Base-by-base conservation (phyloP, 2,888 invertebrate species). In the Agapostemon virescens region DNA sequence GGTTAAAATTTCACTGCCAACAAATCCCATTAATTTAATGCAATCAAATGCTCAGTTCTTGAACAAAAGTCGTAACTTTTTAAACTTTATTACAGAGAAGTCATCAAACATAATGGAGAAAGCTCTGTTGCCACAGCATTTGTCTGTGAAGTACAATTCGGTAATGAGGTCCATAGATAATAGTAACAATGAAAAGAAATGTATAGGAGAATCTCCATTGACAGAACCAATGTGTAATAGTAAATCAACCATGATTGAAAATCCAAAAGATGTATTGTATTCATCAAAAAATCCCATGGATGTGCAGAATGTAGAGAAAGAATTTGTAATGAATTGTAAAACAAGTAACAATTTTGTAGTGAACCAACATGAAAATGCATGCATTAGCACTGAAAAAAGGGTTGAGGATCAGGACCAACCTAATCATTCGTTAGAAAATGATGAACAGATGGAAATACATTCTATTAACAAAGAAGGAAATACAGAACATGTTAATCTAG, bases 61-160 rank as follows among this genome's bases (percentile, higher is more conserved):
- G 33, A 92, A 92, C 69, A 92, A 91, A 45, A 92, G 92, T 77
- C 89, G 90, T 0, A 88, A 92, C 69, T 91, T 92, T 74, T 77
- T 92, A 17, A 91, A 92, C 55, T 92, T 91, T 23, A 92, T 92
- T 30, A 92, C 90, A 13, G 92, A 92, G 69, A 92, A 91, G 70
- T 92, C 92, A 1, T 91, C 91, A 23, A 92, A 91, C 36, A 92
- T 92, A 9, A 91, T 92, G 91, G 92, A 92, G 58, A 92, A 90
- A 79, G 88, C 91, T 7, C 79, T 92, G n/a, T 79, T 92, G 61
- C 90, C 91, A 6, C 92, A 91, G 20, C 87, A 91, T 77, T 85
- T 92, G 69, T 83, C 88, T 20, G 81, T 84, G 52, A 88, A 85
- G 68, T 90, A 91, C 68, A 88, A 88, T 80, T 73, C 86, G 7